Base-by-base conservation (phyloP, 2,888 invertebrate genomes). In the Bombylius discolor region DNA sequence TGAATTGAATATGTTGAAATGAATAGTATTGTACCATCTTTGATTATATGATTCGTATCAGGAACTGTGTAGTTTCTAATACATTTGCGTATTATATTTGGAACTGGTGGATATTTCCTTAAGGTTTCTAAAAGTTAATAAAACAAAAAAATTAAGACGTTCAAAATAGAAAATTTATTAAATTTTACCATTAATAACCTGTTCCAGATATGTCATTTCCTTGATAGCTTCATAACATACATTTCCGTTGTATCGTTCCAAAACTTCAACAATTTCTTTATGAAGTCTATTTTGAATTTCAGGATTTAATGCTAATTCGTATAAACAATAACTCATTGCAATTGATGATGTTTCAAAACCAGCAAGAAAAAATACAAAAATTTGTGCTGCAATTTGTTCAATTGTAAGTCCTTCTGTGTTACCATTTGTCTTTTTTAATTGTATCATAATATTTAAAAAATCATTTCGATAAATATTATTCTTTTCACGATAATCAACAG, bases 1-100 rank as follows among this genome's bases (percentile, higher is more conserved):
- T 83, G 83, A 61, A 83, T 78, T 33, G 78, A 77, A 60, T 78
- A 75, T 8, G 76, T 73, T 11, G 82, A 80, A 48, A 83, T 75
- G 23, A 79, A 72, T 5, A 81, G 66, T 14, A 73, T 62, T 0
- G 76, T 77, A 2, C 77, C 79, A 51, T 77, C 74, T 55, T 79
- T 77, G 49, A 80, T 75, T 1, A 72, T 65, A 53, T 75, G 64
- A 7, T 75, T 66, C 0, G 68, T 75, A 59, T 75, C 68, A 0
- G 77, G 76, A n/a, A 79, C 58, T 55, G 64, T 70, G 62, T 77
- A 78, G 44, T 77, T 70, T 57, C 71, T 72, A 39, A 71, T 75
- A 52, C 76, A 74, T 52, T 70, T 67, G 47, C 79, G 69, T 61
- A 76, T 75, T 46, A 79, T 60, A 2, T 72, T 66, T 1, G 75